phyloP scores from a whole-genome alignment of 1,140 invertebrate genomes.

The Ostrea denselamellosa region DNA sequence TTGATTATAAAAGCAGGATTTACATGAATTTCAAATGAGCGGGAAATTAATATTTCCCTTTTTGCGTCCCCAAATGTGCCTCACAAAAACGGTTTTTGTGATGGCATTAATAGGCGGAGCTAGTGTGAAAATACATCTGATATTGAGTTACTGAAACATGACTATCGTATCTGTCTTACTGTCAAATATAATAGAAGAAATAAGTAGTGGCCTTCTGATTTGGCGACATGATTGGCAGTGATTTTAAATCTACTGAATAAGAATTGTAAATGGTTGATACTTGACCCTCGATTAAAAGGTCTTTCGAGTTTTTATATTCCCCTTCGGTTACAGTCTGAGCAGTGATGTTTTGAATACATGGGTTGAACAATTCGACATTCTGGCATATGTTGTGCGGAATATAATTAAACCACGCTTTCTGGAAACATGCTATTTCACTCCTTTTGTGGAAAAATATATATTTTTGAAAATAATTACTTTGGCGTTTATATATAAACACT shows the following conservation, averaged over 20 bases:
- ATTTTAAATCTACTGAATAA: slow-evolving; percentile 30
- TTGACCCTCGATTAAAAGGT: slow-evolving; percentile 37
- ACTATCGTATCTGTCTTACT: slow-evolving; percentile 12
- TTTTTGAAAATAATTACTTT: neutral
- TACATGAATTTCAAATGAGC: slow-evolving; percentile 28
- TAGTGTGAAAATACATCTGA: slow-evolving; percentile 29
- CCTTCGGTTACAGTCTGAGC: slow-evolving; percentile 28
- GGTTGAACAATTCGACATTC: slow-evolving; percentile 8
- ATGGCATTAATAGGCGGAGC: slow-evolving; percentile 34
- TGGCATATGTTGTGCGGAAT: slow-evolving; percentile 24
- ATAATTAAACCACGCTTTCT: neutral
- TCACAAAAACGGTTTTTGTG: neutral
- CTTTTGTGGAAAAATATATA: neutral
- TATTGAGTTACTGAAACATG: slow-evolving; percentile 41
- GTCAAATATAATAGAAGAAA: slow-evolving; percentile 42
- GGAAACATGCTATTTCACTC: neutral
- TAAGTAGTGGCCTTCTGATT: slow-evolving; percentile 39
- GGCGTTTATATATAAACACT: neutral
- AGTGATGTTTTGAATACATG: slow-evolving; percentile 17
- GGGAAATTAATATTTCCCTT: slow-evolving; percentile 8
- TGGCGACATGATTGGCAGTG: slow-evolving; percentile 38
- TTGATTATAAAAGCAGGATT: slow-evolving; percentile 38
- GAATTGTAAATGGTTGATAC: slow-evolving; percentile 30
- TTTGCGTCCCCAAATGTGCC: neutral
- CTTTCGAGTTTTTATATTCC: slow-evolving; percentile 36